phyloP scores from a whole-genome alignment of 2,888 invertebrate genomes.

The Plebejus argus region DNA sequence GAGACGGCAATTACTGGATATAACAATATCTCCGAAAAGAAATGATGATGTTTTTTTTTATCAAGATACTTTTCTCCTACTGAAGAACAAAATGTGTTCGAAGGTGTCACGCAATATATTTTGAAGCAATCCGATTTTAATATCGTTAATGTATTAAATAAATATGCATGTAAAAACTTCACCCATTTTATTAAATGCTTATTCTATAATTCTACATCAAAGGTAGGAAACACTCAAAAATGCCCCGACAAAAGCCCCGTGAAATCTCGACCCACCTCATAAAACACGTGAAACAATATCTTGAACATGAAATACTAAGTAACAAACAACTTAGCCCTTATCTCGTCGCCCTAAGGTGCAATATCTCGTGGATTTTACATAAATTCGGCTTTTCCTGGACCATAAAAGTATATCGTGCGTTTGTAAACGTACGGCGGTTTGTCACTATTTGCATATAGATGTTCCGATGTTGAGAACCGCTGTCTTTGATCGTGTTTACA shows the following conservation, averaged over 20 bases:
- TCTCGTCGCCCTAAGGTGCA: slow-evolving; percentile 43
- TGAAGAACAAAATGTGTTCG: too few relatives aligned
- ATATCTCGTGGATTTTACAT: slow-evolving; percentile 45
- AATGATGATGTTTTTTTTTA: too few relatives aligned
- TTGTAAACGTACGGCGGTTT: slow-evolving; percentile 75
- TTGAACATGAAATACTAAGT: slow-evolving; percentile 46
- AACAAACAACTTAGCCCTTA: slow-evolving; percentile 36
- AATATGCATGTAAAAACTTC: too few relatives aligned
- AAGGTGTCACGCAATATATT: too few relatives aligned
- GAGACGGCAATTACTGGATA: too few relatives aligned
- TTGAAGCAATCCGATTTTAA: too few relatives aligned
- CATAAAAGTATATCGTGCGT: slow-evolving; percentile 80
- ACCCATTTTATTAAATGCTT: not conserved
- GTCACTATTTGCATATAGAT: slow-evolving; percentile 79
- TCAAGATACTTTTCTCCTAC: too few relatives aligned
- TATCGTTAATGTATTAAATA: too few relatives aligned
- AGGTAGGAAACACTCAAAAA: slow-evolving; percentile 63
- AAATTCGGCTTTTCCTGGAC: slow-evolving; percentile 69
- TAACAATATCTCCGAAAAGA: too few relatives aligned
- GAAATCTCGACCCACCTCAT: slow-evolving; percentile 77
- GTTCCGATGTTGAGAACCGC: slow-evolving; percentile 42
- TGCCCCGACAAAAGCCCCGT: slow-evolving; percentile 62
- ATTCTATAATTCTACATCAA: slow-evolving; percentile 12
- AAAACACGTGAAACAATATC: slow-evolving; percentile 80
- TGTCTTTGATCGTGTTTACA: slow-evolving; percentile 38